Base-by-base conservation (phyloP, 2,797 vertebrate genomes). In the Anguilla obscura region DNA sequence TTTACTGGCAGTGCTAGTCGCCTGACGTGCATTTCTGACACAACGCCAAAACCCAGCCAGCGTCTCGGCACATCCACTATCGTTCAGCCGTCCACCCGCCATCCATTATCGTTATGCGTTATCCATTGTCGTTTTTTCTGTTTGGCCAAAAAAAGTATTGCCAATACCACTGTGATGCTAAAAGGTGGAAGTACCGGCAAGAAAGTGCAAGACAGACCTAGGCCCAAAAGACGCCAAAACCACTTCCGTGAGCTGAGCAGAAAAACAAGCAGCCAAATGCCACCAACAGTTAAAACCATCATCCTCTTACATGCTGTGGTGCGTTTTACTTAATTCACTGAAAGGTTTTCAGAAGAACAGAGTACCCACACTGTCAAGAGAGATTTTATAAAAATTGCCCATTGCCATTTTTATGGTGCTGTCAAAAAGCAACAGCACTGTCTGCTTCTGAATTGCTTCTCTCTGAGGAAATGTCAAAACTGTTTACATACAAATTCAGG, bases 171-270 rank as follows among this genome's bases (percentile, higher is more conserved):
- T 30, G 14, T 84, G 48, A 84, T 3, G 54, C 6, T 21, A 85
- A 8, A 85, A 85, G 9, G 54, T 58, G 52, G 56, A 85, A 85
- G 84, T 30, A 27, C 48, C 14, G 54, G 10, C 18, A 36, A 14
- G 56, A 79, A 69, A 71, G 21, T 48, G 7, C 50, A 14, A 88
- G 83, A 83, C 52, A 85, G 50, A 71, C 63, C 63, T 48, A 30
- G n/a, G 50, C 56, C 48, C 33, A 3, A 69, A 56, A 54, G 71
- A 76, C 87, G 45, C 30, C 9, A 36, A 85, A 88, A 63, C 87
- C 87, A 88, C 87, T 79, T 88, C 84, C 87, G 63, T 48, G 9
- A 56, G 60, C 87, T 48, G 50, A 40, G 66, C 27, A 66, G 48
- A n/a, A 48, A 54, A 82, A 82, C 40, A 82, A 82, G 21, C 21